A percentile compares a stretch with the other conserved stretches of the same genome.
Evolutionary conservation across 2,113 vertebrate genomes (phyloP).

Genomic region (Chaetorhynchus papuensis): DNA sequence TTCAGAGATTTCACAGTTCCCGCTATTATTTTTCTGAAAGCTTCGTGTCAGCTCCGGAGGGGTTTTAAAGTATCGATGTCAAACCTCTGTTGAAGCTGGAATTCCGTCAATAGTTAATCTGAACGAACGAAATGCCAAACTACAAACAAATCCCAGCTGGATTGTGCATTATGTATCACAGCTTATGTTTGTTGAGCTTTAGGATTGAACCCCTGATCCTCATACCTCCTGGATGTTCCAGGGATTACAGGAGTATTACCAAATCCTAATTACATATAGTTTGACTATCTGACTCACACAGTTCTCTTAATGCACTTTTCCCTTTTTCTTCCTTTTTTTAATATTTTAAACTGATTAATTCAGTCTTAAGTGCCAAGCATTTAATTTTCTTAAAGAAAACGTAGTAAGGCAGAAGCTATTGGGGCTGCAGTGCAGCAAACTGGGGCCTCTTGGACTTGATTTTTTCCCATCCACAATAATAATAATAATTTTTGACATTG

Average conservation of each 20-base stretch:
- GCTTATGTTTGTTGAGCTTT: slow-evolving; percentile 67
- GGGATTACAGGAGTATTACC: slow-evolving; percentile 74
- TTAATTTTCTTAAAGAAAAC: background rate
- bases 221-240: slow-evolving; percentile 60
- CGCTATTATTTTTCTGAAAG: background rate
- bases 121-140: slow-evolving; percentile 33
- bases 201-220: slow-evolving; percentile 61
- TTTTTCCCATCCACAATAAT: background rate
- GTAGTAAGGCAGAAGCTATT: background rate
- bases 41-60: background rate
- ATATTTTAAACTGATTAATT: slow-evolving; percentile 68
- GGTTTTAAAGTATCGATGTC: slow-evolving; percentile 46
- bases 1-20: background rate
- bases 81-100: slow-evolving; percentile 3
- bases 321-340: slow-evolving; percentile 5
- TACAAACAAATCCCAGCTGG: slow-evolving; percentile 34
- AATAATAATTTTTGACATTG: background rate
- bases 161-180: slow-evolving; percentile 29
- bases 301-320: slow-evolving; percentile 49
- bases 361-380: background rate
- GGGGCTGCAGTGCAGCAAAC: background rate
- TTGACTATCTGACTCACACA: slow-evolving; percentile 63
- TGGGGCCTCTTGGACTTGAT: background rate
- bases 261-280: slow-evolving; percentile 68
- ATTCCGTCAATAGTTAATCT: slow-evolving; percentile 57